A percentile compares a stretch with the other conserved stretches of the same genome.
phyloP scores from a whole-genome alignment of 2,888 invertebrate genomes.

The Didymodactylos carnosus region DNA sequence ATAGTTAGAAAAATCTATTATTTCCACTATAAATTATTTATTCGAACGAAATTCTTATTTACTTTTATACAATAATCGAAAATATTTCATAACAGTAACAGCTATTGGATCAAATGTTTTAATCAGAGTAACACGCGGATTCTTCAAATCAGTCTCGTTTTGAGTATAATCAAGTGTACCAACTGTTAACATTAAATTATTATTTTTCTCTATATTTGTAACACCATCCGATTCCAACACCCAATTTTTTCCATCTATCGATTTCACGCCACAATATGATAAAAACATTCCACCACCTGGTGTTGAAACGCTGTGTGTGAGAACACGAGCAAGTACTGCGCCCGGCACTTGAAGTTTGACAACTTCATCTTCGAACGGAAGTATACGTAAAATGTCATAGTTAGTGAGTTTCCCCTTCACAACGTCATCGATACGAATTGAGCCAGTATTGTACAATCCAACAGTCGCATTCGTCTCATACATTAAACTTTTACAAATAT shows the following conservation, averaged over 20 bases:
- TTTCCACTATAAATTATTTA: too few species aligned
- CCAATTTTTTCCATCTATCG: not conserved
- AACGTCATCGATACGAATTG: not conserved
- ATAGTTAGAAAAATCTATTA: too few species aligned
- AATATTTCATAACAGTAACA: too few species aligned
- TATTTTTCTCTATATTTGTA: too few species aligned
- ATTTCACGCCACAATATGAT: not conserved
- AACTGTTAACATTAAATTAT: too few species aligned
- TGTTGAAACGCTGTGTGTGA: not conserved
- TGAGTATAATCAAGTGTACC: too few species aligned
- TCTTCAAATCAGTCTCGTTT: too few species aligned
- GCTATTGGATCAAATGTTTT: too few species aligned
- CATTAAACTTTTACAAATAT: not conserved
- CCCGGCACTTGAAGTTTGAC: not conserved
- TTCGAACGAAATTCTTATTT: too few species aligned
- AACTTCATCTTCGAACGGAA: not conserved
- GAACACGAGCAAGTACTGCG: not conserved
- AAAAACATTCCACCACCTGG: not conserved
- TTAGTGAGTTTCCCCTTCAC: not conserved
- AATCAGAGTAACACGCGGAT: too few species aligned
- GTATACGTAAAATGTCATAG: not conserved
- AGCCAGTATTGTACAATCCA: not conserved
- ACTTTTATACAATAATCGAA: too few species aligned
- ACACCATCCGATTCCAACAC: too few species aligned
- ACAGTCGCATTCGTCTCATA: not conserved